These are phyloP conservation scores for Tachina grossa DNA, from an alignment of 2,888 invertebrate species.

Conservation along the genomic window DNA sequence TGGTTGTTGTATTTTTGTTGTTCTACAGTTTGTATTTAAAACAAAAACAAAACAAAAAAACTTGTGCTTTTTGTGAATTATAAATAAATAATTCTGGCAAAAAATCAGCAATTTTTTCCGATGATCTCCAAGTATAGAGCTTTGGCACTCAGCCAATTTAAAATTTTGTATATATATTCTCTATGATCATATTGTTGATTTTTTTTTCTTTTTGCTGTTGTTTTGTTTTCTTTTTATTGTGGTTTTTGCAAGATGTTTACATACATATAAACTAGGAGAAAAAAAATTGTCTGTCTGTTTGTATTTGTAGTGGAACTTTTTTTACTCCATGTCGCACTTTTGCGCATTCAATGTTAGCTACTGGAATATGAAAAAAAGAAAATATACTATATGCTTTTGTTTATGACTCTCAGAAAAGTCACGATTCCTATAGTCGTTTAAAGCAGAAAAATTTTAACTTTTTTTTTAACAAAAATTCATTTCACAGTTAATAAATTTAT, in stretches of 20 bases:
- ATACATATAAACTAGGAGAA: background rate
- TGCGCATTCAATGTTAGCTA: slow-evolving; percentile 52
- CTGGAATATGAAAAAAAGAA: slow-evolving; percentile 33
- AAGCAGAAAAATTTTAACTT: background rate
- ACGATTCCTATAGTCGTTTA: background rate
- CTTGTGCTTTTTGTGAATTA: slow-evolving; percentile 76
- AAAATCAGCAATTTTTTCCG: slow-evolving; percentile 82
- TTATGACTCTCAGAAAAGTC: background rate
- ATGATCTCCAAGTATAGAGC: slow-evolving; percentile 93
- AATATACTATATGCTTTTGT: background rate
- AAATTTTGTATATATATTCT: slow-evolving; percentile 58
- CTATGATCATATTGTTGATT: slow-evolving; percentile 32
- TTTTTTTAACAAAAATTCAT: too few relatives aligned
- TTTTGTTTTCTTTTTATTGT: slow-evolving; percentile 12
- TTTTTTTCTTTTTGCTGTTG: slow-evolving; percentile 30
- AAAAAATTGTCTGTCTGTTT: background rate
- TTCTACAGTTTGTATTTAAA: slow-evolving; percentile 6
- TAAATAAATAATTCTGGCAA: slow-evolving; percentile 83
- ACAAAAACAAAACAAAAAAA: slow-evolving; percentile 40
- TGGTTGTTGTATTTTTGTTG: slow-evolving; percentile 46
- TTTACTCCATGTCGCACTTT: slow-evolving; percentile 50
- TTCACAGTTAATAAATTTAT: too few relatives aligned
- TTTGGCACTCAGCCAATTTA: slow-evolving; percentile 84
- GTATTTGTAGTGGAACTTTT: slow-evolving; percentile 36
- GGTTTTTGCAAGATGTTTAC: slow-evolving; percentile 28